A percentile compares a stretch with the other conserved stretches of the same genome.
These are phyloP conservation scores for Ceratina japonica DNA, from an alignment of 1,140 invertebrate species.

Conservation along the genomic window DNA sequence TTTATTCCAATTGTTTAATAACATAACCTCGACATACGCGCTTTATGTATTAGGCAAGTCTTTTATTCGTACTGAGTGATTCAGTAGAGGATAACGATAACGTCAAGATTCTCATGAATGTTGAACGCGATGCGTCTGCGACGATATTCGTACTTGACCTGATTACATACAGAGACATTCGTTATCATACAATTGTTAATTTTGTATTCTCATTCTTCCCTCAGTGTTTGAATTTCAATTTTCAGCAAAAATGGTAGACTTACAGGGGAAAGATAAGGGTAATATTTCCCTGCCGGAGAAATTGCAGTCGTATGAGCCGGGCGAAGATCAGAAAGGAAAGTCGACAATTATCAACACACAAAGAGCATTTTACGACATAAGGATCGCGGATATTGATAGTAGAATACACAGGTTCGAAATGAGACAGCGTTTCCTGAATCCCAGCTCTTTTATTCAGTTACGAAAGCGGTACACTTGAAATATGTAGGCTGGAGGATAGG, in stretches of 20 bases:
- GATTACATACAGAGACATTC: background rate
- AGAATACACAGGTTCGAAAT: constrained; percentile 62
- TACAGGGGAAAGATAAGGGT: constrained; percentile 41
- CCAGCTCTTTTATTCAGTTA: constrained; percentile 1
- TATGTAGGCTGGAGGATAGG: constrained; percentile 62
- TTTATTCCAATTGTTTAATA: background rate
- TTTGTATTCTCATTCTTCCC: background rate
- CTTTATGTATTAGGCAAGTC: background rate
- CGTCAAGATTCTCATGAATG: too few species aligned
- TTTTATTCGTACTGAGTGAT: too few species aligned
- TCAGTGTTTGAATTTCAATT: too few species aligned
- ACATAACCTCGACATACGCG: constrained; percentile 11
- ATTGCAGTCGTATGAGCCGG: constrained; percentile 59
- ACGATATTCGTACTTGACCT: background rate
- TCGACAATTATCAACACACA: constrained; percentile 67
- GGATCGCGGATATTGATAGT: constrained; percentile 61
- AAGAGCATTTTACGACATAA: constrained; percentile 66
- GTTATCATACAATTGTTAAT: constrained; percentile 1
- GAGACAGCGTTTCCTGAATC: constrained; percentile 8
- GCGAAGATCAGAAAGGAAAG: constrained; percentile 36
- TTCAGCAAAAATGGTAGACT: constrained; percentile 51
- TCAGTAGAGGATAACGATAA: too few species aligned
- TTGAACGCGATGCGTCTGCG: background rate
- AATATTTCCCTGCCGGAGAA: constrained; percentile 65
- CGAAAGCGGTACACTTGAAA: constrained; percentile 11